Evolutionary conservation across 2,113 vertebrate genomes (phyloP).

Genomic region (Corythaixoides concolor): DNA sequence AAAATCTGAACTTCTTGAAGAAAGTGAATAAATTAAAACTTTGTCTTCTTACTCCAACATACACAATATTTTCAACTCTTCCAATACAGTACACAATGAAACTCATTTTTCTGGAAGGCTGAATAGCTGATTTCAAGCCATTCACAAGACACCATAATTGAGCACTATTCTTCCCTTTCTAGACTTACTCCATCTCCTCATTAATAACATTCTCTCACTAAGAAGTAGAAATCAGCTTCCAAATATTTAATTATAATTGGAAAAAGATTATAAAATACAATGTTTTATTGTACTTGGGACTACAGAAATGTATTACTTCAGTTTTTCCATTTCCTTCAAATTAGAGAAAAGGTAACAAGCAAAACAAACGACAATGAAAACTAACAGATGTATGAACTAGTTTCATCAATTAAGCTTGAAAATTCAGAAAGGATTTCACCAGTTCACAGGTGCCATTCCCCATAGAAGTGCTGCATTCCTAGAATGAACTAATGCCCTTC

Average conservation of each 20-base stretch:
- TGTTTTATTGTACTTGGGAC: constrained; percentile 6
- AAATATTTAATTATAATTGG: constrained; percentile 18
- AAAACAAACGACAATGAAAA: constrained; percentile 11
- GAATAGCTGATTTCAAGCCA: background rate
- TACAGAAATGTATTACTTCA: background rate
- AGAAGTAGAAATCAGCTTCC: background rate
- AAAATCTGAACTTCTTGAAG: background rate
- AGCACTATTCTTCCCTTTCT: background rate
- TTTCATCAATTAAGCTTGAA: constrained; percentile 3
- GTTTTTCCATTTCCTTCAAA: background rate
- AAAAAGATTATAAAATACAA: constrained; percentile 38
- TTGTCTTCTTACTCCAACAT: background rate
- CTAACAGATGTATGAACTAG: background rate
- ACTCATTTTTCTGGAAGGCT: background rate
- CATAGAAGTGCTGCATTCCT: constrained; percentile 40
- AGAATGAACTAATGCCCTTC: constrained; percentile 46
- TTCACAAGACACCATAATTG: background rate
- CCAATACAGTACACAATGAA: background rate
- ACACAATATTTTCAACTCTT: background rate
- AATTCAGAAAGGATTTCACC: background rate
- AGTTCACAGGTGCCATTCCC: background rate
- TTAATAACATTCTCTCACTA: background rate
- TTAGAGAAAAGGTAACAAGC: background rate
- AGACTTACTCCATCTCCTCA: background rate
- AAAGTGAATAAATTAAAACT: background rate